Conservation (phyloP, 2,113 vertebrate genomes). For the Lucifuga dentata region DNA sequence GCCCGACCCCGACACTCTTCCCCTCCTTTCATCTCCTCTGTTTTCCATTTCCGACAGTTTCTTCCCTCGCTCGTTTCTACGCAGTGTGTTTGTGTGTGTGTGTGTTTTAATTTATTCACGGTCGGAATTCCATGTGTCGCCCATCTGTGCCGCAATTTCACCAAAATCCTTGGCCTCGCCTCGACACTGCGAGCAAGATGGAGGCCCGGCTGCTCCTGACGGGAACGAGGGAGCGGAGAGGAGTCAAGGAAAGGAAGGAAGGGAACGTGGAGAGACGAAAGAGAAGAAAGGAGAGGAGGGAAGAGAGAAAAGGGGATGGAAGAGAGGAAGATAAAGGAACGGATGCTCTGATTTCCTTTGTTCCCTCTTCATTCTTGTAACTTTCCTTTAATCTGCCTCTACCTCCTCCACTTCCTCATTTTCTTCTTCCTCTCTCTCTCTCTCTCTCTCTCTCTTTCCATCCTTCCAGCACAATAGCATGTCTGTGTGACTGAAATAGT, state of each 20-base stretch:
- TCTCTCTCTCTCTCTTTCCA: neutral
- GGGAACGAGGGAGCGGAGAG: no score
- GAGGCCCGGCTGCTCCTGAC: neutral
- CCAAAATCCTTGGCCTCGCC: constrained; percentile 18
- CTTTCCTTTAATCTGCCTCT: neutral
- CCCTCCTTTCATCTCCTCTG: neutral
- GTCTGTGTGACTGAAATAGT: constrained; percentile 63
- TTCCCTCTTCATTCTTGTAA: constrained; percentile 3
- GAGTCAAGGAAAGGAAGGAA: no score
- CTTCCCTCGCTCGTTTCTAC: neutral
- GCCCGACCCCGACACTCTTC: neutral
- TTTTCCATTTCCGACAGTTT: constrained; percentile 15
- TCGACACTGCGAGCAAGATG: neutral
- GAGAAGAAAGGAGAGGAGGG: no score
- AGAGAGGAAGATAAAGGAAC: no score
- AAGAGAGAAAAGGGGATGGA: no score
- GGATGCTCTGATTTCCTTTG: constrained; percentile 4
- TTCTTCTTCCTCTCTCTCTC: neutral
- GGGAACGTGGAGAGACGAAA: no score
- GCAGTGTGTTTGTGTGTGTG: no score
- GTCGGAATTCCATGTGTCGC: constrained; percentile 37
- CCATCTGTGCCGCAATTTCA: constrained; percentile 41
- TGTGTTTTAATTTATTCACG: constrained; percentile 37
- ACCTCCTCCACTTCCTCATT: neutral
- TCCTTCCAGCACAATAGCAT: constrained; percentile 56